A percentile compares a stretch with the other conserved stretches of the same genome.
Evolutionary conservation across 2,797 vertebrate species (phyloP).

Genomic region (Chrysocyon brachyurus): DNA sequence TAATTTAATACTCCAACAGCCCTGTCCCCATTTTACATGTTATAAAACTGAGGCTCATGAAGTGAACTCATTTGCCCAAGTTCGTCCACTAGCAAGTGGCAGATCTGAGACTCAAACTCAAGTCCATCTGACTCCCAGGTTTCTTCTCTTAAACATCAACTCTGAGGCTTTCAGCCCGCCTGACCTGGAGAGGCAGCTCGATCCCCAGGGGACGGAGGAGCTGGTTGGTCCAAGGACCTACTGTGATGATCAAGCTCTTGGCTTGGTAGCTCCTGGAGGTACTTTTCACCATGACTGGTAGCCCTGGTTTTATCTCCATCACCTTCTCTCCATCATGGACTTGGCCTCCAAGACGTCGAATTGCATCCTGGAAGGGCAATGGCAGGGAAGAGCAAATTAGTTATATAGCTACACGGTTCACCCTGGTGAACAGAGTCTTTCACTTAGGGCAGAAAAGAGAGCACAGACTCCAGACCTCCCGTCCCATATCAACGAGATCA

Average conservation of each 20-base stretch:
- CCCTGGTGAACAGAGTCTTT: neutral
- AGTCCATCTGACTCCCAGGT: neutral
- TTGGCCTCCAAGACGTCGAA: slow-evolving; percentile 90
- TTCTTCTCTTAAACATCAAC: neutral
- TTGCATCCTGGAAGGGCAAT: slow-evolving; percentile 88
- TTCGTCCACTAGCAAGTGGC: neutral
- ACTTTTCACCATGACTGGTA: slow-evolving; percentile 90
- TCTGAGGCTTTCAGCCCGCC: neutral
- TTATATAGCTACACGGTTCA: neutral
- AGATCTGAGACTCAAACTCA: neutral
- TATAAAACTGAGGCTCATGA: slow-evolving; percentile 58
- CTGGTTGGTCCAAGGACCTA: slow-evolving; percentile 93
- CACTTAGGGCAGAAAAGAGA: neutral
- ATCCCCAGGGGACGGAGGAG: slow-evolving; percentile 90
- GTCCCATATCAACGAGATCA: neutral
- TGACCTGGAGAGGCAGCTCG: slow-evolving; percentile 94
- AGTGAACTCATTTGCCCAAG: neutral
- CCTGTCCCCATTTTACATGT: neutral
- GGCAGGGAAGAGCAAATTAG: neutral
- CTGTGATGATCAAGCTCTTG: slow-evolving; percentile 91
- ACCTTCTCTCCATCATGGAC: slow-evolving; percentile 93
- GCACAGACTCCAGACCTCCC: neutral
- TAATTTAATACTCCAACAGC: slow-evolving; percentile 1
- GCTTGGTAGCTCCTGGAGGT: slow-evolving; percentile 89
- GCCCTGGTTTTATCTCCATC: slow-evolving; percentile 91